Evolutionary conservation across 2,797 vertebrate genomes (phyloP), one percentile per base, ranked within the genome.

Genomic region (Arrhamphus sclerolepis): DNA sequence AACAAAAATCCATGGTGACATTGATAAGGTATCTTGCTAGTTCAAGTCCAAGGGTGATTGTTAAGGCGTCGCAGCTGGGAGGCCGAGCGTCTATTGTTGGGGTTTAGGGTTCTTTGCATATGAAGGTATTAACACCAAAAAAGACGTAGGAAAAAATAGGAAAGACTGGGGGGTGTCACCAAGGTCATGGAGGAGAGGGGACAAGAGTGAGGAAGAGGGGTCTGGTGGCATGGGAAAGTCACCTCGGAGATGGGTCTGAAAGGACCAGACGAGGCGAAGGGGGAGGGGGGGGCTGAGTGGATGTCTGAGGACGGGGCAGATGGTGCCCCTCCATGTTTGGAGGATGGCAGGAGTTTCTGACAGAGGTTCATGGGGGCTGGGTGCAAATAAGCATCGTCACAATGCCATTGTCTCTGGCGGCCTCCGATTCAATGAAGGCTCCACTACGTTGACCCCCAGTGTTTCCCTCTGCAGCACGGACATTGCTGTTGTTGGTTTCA

Each of bases 151-250:
- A 62, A 80, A n/a, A 52, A 65, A 63, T 42, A 31, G 59, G 58
- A 60, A 60, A 70, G 80, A 73, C 68, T 51, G 72, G 41, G 41
- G 61, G 62, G 62, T 83, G 78, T 84, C 75, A 58, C 50, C 66
- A 57, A 85, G 87, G 87, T 91, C 89, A 87, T 41, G 40, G 65
- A 65, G 54, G 63, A 84, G 77, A 81, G 66, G 82, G 83, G 78
- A 82, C 73, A 21, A 64, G 83, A 75, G 73, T 61, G 78, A 81
- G 53, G 70, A 57, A 19, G 56, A 74, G 78, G 55, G 80, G 58
- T 74, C 62, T 66, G 51, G 87, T 92, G 89, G 90, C 92, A 92
- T 93, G 93, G 93, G 93, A 94, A 93, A 93, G 90, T 93, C 89
- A 93, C 92, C 92, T 88, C 86, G 10, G 63, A 81, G 77, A 79